Base-by-base conservation (phyloP, 2,888 invertebrate genomes). In the Eumacrocentrus americanus region DNA sequence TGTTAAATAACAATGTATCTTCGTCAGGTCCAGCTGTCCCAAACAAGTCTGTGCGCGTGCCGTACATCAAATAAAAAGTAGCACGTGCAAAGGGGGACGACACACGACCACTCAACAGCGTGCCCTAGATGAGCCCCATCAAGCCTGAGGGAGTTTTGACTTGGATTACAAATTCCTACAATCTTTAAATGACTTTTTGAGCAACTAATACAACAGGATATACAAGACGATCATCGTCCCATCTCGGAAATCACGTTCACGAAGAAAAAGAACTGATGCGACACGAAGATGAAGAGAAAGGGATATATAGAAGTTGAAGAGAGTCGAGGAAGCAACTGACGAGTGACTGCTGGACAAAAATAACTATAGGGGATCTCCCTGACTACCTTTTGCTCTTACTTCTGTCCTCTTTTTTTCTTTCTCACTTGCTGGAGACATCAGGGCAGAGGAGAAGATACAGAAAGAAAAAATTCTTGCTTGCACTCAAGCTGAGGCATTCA, bases 271-370 rank as follows among this genome's bases (percentile, higher is more conserved):
- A n/a, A n/a, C n/a, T n/a, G n/a, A n/a, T n/a, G n/a, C n/a, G 29
- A 29, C 5, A 9, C 5, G 9, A 29, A 29, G 9, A 9, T 29
- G 29, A 6, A 29, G 29, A 29, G 46, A 29, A 29, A 29, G 29
- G 29, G 29, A 29, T 29, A 29, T 6, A 29, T 6, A 29, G 29
- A 29, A 9, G 4, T 4, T 29, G 29, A 9, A 29, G 29, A n/a
- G n/a, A n/a, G n/a, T n/a, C n/a, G n/a, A n/a, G n/a, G n/a, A n/a
- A n/a, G n/a, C n/a, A n/a, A n/a, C 9, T 40, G 16, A 40, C 38
- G 38, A 40, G 38, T 40, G 7, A 18, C 38, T 44, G 22, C 22
- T 44, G 44, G 44, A 44, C 68, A 67, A 73, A 75, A 75, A 75
- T 75, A 75, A 29, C 44, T 35, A 29, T 16, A 12, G 22, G 3